Conservation (phyloP, 2,888 invertebrate species). For the Tenodera sinensis region DNA sequence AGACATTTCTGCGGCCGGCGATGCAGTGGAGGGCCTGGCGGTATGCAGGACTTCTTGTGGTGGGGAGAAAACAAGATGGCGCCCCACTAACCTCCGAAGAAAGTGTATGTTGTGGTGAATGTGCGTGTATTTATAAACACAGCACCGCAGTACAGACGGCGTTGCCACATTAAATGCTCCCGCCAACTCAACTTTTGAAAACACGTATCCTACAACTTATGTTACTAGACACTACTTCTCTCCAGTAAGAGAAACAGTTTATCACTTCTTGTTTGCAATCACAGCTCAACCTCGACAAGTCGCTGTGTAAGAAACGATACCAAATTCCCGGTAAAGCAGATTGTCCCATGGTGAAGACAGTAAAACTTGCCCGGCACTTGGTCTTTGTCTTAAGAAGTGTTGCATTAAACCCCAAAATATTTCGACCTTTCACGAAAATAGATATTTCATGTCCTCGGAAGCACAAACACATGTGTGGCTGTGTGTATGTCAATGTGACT, state of each 20-base stretch:
- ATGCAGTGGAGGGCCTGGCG: background rate
- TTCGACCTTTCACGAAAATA: too few relatives aligned
- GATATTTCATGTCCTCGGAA: too few relatives aligned
- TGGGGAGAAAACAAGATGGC: slow-evolving; percentile 19
- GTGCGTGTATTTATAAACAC: background rate
- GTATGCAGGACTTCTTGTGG: background rate
- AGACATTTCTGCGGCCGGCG: background rate
- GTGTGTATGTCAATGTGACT: too few relatives aligned
- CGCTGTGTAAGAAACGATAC: too few relatives aligned
- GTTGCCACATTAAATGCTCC: background rate
- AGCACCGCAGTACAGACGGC: background rate
- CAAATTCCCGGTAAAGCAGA: too few relatives aligned
- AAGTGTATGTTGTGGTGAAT: background rate
- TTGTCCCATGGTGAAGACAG: too few relatives aligned
- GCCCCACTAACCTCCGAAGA: slow-evolving; percentile 17
- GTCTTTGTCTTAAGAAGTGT: too few relatives aligned
- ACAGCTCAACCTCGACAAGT: too few relatives aligned
- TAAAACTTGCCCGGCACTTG: too few relatives aligned
- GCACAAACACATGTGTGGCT: too few relatives aligned
- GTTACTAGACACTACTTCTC: background rate
- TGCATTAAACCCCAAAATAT: too few relatives aligned
- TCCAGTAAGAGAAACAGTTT: background rate
- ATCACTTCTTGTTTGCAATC: too few relatives aligned
- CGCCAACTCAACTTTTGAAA: background rate
- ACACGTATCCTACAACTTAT: background rate